Evolutionary conservation across 2,113 vertebrate genomes (phyloP), one percentile per base, ranked within the genome.

Genomic region (Sinocyclocheilus maitianheensis): DNA sequence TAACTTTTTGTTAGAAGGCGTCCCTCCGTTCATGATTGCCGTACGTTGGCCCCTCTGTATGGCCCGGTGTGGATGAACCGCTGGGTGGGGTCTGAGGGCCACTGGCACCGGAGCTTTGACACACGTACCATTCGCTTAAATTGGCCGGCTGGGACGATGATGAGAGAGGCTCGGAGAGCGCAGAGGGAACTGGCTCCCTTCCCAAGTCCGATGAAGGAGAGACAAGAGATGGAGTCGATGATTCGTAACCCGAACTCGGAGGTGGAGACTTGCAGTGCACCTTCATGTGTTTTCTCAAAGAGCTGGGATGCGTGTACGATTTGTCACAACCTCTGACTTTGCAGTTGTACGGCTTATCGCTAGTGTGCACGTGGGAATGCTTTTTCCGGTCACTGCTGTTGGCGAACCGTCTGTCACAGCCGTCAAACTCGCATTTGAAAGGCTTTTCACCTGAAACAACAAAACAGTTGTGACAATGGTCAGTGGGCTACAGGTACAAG

Each of bases 371-470:
- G 92, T 99, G 98, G 22, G 97, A 98, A 91, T 99, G 98, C 91
- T 99, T 99, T 93, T 99, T 99, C 91, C 98, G 95, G 96, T 99
- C 98, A 87, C 98, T 99, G 95, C 98, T 99, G 95, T 99, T 99
- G 93, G 98, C 98, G 92, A 99, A 99, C 90, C 98, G 97, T 94
- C 98, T 93, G 94, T 99, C 98, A 63, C 98, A 99, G 91, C 98
- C 98, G 90, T 98, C 96, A 92, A 99, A 99, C 91, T 99, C 98
- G 86, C 98, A 99, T 91, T 97, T 97, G 94, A 99, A 99, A 87
- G 98, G 98, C 89, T 99, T 99, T 92, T 99, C 98, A 88, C 98
- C 98, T 99, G 71, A 74, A 84, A 80, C 58, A 55, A 85, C 63
- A 78, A 75, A 82, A 83, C 46, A 87, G 48, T 84, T 34, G 22